A percentile compares a stretch with the other conserved stretches of the same genome.
Evolutionary conservation across 2,113 vertebrate genomes (phyloP).

Genomic region (Urocitellus parryii): DNA sequence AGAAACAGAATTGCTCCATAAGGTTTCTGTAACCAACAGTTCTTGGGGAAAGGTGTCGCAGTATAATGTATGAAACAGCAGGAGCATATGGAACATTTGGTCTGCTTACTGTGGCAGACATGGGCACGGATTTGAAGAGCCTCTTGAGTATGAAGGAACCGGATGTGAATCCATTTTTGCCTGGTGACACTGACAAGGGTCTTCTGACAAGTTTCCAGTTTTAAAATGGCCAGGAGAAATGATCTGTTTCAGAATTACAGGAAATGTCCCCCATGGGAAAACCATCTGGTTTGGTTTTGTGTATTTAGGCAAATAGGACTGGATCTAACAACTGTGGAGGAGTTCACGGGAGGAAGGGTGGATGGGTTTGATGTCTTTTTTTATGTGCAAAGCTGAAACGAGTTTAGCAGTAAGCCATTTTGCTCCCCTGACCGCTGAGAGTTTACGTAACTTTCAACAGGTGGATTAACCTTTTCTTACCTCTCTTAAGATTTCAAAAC

Average conservation of each 20-base stretch:
- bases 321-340: not conserved
- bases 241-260: conserved; percentile 34
- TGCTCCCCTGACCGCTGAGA: not conserved
- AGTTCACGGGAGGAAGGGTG: rapidly evolving
- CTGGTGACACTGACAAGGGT: not conserved
- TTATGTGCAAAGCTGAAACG: not conserved
- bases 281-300: conserved; percentile 42
- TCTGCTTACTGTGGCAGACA: not conserved
- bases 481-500: conserved; percentile 35
- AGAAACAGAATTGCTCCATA: not conserved
- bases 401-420: not conserved
- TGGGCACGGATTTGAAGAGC: not conserved
- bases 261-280: not conserved
- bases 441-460: conserved; percentile 2
- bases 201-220: conserved; percentile 1
- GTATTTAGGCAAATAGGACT: conserved; percentile 43
- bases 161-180: not conserved
- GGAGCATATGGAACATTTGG: not conserved
- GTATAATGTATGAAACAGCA: not conserved
- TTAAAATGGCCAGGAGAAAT: conserved; percentile 47
- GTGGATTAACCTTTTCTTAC: conserved; percentile 22
- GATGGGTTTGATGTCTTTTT: not conserved
- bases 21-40: not conserved
- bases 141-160: not conserved
- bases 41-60: not conserved